Evolutionary conservation across 2,113 vertebrate species (phyloP).

Genomic region (Catharus minimus): DNA sequence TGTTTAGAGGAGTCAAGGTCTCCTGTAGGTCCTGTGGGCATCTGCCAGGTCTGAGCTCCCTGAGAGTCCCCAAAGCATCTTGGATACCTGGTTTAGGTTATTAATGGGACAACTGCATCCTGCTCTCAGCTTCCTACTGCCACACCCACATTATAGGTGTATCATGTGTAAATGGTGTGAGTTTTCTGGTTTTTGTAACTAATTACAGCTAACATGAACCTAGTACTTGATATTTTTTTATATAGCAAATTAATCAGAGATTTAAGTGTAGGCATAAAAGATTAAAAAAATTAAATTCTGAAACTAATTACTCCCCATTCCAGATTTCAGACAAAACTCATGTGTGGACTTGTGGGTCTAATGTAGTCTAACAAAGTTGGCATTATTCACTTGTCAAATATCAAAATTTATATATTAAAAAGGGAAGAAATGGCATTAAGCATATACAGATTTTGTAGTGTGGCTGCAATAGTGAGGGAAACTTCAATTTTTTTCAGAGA

Average conservation of each 20-base stretch:
- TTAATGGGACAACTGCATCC: not conserved
- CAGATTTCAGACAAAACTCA: not conserved
- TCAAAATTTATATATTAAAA: not conserved
- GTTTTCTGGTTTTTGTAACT: not conserved
- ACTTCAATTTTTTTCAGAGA: not conserved
- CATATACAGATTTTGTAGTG: not conserved
- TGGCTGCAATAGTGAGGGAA: not conserved
- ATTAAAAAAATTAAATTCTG: not conserved
- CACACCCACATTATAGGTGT: not conserved
- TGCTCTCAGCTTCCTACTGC: not conserved
- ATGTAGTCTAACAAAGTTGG: not conserved
- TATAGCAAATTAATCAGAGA: not conserved
- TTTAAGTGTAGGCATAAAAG: not conserved
- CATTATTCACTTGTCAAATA: not conserved
- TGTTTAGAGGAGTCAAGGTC: not conserved
- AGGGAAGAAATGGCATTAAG: not conserved
- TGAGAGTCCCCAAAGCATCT: not conserved
- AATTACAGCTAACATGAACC: not conserved
- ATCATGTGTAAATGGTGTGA: not conserved
- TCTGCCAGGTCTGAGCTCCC: not conserved
- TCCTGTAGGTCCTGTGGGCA: not conserved
- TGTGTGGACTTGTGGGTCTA: rapidly evolving
- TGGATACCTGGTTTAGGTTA: not conserved
- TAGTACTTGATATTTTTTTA: not conserved
- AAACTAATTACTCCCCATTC: not conserved